These are phyloP conservation scores for Saccostrea cuccullata DNA, from an alignment of 1,140 invertebrate genomes.

Conservation along the genomic window DNA sequence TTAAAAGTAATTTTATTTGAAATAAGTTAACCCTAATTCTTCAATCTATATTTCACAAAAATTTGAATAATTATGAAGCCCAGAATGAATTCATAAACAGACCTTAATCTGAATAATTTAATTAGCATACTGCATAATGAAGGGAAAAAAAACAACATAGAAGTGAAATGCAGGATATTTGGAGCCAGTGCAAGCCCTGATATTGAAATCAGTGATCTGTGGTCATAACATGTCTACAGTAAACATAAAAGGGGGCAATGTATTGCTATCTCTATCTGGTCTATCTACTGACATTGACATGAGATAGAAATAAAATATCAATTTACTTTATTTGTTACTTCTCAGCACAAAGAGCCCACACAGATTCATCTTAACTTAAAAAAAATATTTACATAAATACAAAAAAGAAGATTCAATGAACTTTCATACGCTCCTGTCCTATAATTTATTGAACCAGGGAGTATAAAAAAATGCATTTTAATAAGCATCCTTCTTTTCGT, in stretches of 20 bases:
- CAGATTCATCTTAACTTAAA: not conserved
- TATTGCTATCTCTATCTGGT: not conserved
- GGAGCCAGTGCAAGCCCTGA: not conserved
- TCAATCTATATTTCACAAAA: no score
- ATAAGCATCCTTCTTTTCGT: not conserved
- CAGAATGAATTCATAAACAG: no score
- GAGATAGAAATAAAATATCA: conserved; percentile 32
- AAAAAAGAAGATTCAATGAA: not conserved
- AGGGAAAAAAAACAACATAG: no score
- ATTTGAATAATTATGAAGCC: no score
- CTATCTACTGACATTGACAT: not conserved
- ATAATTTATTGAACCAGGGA: not conserved
- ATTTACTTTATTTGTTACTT: conserved; percentile 26
- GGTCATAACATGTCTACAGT: not conserved
- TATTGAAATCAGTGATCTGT: not conserved
- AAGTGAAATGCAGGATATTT: no score
- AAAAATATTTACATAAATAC: not conserved
- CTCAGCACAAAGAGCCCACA: conserved; percentile 3
- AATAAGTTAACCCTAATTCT: no score
- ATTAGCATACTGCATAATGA: no score
- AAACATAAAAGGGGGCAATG: not conserved
- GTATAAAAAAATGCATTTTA: not conserved
- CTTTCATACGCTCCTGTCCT: not conserved
- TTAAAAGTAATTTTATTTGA: no score
- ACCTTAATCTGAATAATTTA: no score